phyloP scores from a whole-genome alignment of 2,797 vertebrate species.

The Myotis daubentonii region DNA sequence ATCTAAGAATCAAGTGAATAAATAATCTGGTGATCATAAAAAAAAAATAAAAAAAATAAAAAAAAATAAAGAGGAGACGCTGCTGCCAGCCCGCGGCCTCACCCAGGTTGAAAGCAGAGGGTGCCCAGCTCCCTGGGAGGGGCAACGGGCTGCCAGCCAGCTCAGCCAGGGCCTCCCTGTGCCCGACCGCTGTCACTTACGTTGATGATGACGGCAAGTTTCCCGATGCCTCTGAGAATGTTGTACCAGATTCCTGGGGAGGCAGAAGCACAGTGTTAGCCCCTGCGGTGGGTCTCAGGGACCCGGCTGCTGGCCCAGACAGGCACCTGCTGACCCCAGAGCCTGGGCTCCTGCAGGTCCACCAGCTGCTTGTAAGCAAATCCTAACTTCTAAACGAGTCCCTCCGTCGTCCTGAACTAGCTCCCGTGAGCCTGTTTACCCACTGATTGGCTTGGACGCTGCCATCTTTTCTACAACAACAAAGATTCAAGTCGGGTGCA shows the following conservation, averaged over 20 bases:
- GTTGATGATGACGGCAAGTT: constrained; percentile 97
- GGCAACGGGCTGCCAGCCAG: neutral
- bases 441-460: neutral
- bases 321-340: neutral
- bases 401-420: accelerated
- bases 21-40: too few species aligned
- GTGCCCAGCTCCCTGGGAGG: too few species aligned
- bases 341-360: accelerated
- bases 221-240: constrained; percentile 95
- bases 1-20: too few species aligned
- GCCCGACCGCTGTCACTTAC: constrained; percentile 86
- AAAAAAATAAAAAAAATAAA: too few species aligned
- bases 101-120: accelerated
- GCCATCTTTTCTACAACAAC: neutral
- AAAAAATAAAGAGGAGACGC: too few species aligned
- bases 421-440: accelerated
- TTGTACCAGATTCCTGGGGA: constrained; percentile 98
- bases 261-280: neutral
- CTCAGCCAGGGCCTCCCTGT: too few species aligned
- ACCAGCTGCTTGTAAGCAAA: neutral
- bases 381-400: neutral
- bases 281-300: neutral
- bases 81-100: accelerated
- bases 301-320: neutral
- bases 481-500: accelerated